These are phyloP conservation scores for Spatulosminthurus flaviceps DNA, from an alignment of 2,888 invertebrate genomes.

Conservation along the genomic window DNA sequence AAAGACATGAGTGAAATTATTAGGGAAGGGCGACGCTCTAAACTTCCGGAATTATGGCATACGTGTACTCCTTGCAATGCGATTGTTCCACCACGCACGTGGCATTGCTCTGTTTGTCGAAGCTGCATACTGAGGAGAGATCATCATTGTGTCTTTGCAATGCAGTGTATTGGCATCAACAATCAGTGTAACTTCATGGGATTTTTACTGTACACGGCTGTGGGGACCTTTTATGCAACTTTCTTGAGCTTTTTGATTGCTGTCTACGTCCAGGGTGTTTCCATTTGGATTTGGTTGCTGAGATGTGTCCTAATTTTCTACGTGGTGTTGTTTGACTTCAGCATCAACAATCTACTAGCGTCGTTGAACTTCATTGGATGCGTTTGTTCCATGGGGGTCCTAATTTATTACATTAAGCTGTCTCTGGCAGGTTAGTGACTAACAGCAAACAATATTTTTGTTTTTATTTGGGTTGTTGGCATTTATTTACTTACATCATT, in stretches of 20 bases:
- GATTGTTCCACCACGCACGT: constrained; percentile 59
- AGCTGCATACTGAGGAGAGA: constrained; percentile 52
- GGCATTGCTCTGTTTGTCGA: constrained; percentile 60
- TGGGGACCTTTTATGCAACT: constrained; percentile 47
- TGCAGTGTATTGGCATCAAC: constrained; percentile 59
- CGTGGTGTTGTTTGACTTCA: constrained; percentile 57
- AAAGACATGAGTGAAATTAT: background rate
- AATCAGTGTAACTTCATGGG: constrained; percentile 62
- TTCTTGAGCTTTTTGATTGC: constrained; percentile 22
- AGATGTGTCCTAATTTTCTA: constrained; percentile 51
- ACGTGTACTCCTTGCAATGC: constrained; percentile 58
- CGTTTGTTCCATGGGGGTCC: constrained; percentile 47
- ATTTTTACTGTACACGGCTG: constrained; percentile 55
- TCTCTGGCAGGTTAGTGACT: constrained; percentile 41
- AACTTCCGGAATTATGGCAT: too few species aligned
- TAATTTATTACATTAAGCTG: constrained; percentile 51
- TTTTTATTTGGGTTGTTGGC: background rate
- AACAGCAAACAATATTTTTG: background rate
- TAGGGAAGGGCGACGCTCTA: too few species aligned
- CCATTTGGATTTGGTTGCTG: constrained; percentile 51
- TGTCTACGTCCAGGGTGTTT: constrained; percentile 39
- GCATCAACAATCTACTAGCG: constrained; percentile 47
- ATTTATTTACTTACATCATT: background rate
- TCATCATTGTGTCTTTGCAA: constrained; percentile 62
- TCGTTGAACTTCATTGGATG: constrained; percentile 55